Percentiles rank a stretch among this genome's conserved stretches.
Conservation (phyloP, 2,113 vertebrate species). For the Oenanthe melanoleuca region DNA sequence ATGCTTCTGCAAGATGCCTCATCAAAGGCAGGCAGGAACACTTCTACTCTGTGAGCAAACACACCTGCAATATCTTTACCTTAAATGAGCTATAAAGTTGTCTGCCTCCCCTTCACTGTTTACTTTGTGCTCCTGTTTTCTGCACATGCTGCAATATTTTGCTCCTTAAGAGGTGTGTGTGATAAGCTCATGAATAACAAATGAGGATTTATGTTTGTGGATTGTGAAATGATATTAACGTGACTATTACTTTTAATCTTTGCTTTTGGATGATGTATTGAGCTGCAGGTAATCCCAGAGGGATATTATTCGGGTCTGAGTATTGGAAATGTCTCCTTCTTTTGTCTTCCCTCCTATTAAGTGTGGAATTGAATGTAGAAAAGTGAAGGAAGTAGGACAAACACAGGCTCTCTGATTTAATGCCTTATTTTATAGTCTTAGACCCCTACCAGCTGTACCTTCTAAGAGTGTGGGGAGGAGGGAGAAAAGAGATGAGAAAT, state of each 20-base stretch:
- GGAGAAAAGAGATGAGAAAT: neutral
- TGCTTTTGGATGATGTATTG: conserved; percentile 48
- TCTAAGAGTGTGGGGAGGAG: neutral
- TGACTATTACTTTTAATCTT: conserved; percentile 69
- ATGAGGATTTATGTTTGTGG: conserved; percentile 66
- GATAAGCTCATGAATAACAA: conserved; percentile 67
- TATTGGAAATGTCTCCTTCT: conserved; percentile 41
- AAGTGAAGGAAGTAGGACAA: conserved; percentile 26
- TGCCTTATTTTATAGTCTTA: conserved; percentile 12
- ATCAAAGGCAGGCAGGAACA: neutral
- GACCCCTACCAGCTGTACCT: neutral
- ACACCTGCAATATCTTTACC: conserved; percentile 11
- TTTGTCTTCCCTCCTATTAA: conserved; percentile 48
- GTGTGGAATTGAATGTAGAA: neutral
- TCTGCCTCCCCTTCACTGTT: neutral
- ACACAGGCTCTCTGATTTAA: neutral
- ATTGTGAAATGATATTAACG: conserved; percentile 56
- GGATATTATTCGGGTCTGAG: conserved; percentile 28
- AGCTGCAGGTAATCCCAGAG: conserved; percentile 63
- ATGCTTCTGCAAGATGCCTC: neutral
- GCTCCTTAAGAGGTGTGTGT: conserved; percentile 23
- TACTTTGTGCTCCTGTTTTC: conserved; percentile 35
- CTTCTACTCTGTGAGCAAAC: neutral
- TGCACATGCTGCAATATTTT: conserved; percentile 55
- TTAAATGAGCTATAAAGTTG: conserved; percentile 47